phyloP scores from a whole-genome alignment of 2,113 vertebrate species.

The Sinocyclocheilus anophthalmus region DNA sequence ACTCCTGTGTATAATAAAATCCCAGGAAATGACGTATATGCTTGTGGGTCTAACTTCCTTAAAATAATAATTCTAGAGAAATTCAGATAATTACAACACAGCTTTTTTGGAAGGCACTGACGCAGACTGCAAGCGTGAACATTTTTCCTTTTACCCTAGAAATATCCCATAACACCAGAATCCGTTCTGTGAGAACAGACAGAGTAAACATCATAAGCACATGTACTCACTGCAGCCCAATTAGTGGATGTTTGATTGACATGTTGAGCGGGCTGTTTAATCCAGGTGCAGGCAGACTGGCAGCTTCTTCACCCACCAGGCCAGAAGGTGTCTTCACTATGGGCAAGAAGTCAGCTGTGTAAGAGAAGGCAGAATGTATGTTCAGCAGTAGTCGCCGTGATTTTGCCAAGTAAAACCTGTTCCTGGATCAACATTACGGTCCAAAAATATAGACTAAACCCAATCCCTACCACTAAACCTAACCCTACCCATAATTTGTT shows the following conservation, averaged over 20 bases:
- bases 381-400: neutral
- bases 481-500: too few species aligned
- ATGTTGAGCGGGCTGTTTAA: constrained; percentile 79
- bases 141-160: neutral
- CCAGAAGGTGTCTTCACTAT: constrained; percentile 82
- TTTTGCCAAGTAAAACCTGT: too few species aligned
- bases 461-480: too few species aligned
- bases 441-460: neutral
- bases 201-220: constrained; percentile 57
- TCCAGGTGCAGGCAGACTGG: constrained; percentile 72
- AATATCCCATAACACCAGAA: neutral
- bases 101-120: neutral
- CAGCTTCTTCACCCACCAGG: constrained; percentile 83
- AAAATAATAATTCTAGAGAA: constrained; percentile 19
- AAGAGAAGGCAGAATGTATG: neutral
- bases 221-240: constrained; percentile 90
- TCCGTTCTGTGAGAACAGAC: neutral
- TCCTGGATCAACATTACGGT: too few species aligned
- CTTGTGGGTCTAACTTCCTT: neutral
- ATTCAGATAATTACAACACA: neutral
- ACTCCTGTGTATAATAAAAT: too few species aligned
- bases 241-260: constrained; percentile 94
- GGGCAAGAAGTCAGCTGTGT: constrained; percentile 82
- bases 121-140: neutral
- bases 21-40: neutral